phyloP scores from a whole-genome alignment of 2,888 invertebrate species.

The Harpalus rufipes region DNA sequence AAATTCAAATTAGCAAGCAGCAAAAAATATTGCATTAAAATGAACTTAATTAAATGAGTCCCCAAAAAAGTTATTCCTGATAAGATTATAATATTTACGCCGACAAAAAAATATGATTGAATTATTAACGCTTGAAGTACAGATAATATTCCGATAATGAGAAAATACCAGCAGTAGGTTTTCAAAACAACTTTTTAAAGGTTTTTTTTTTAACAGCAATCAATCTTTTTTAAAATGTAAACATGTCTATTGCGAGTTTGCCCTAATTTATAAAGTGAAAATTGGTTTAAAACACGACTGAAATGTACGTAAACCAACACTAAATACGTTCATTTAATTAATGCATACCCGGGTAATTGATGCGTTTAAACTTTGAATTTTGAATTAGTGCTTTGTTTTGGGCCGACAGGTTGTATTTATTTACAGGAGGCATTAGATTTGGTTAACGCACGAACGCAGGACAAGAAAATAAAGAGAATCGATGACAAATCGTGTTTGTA shows the following conservation, averaged over 20 bases:
- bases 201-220: constrained; percentile 16
- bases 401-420: not conserved
- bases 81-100: constrained; percentile 6
- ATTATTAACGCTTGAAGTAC: constrained; percentile 20
- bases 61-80: not conserved
- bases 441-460: not conserved
- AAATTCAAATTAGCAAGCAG: not conserved
- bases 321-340: constrained; percentile 23
- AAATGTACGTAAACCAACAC: constrained; percentile 11
- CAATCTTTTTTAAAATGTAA: constrained; percentile 40
- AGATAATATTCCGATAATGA: constrained; percentile 21
- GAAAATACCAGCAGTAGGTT: constrained; percentile 9
- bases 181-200: constrained; percentile 29
- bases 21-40: constrained; percentile 7
- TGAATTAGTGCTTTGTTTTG: not conserved
- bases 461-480: not conserved
- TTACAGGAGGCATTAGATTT: not conserved
- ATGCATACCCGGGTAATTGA: not conserved
- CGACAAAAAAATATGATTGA: not conserved
- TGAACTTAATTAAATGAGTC: not conserved
- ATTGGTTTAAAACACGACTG: not conserved
- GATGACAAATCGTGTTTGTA: not conserved
- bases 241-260: constrained; percentile 5
- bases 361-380: constrained; percentile 5
- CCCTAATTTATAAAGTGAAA: constrained; percentile 27